These are phyloP conservation scores for Brachypodius melanocephalos DNA, from an alignment of 2,113 vertebrate genomes.

Conservation along the genomic window DNA sequence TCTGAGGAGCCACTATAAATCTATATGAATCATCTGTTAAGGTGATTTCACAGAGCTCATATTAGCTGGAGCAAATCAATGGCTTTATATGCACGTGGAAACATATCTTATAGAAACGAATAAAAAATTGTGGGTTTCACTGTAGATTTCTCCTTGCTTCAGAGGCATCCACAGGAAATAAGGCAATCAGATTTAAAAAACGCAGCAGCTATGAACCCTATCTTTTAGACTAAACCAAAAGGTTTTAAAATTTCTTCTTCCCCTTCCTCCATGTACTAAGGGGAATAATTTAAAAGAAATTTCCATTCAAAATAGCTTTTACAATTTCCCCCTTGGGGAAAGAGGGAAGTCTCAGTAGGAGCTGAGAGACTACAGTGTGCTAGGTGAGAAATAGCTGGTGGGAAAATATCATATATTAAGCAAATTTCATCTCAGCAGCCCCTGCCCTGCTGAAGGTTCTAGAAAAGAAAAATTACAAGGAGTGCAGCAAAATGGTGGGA, in stretches of 20 bases:
- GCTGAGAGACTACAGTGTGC: not conserved
- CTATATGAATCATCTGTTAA: not conserved
- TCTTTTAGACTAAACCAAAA: not conserved
- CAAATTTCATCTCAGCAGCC: not conserved
- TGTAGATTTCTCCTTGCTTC: not conserved
- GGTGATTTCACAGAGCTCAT: not conserved
- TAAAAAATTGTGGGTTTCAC: not conserved
- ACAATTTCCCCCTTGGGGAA: not conserved
- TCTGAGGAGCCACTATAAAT: not conserved
- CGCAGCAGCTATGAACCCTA: not conserved
- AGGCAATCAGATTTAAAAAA: not conserved
- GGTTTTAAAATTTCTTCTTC: not conserved
- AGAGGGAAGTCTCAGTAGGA: not conserved
- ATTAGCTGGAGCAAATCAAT: not conserved
- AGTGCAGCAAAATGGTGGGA: not conserved
- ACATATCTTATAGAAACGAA: not conserved
- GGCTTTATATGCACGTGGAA: not conserved
- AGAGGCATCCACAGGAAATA: not conserved
- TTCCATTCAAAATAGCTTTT: slow-evolving; percentile 9
- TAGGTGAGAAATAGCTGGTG: not conserved
- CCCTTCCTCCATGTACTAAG: not conserved
- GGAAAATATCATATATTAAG: not conserved
- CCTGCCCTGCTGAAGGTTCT: not conserved
- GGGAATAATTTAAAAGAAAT: not conserved
- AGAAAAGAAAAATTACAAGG: not conserved